A percentile compares a stretch with the other conserved stretches of the same genome.
Conservation (phyloP, 2,888 invertebrate genomes). For the Adineta ricciae region DNA sequence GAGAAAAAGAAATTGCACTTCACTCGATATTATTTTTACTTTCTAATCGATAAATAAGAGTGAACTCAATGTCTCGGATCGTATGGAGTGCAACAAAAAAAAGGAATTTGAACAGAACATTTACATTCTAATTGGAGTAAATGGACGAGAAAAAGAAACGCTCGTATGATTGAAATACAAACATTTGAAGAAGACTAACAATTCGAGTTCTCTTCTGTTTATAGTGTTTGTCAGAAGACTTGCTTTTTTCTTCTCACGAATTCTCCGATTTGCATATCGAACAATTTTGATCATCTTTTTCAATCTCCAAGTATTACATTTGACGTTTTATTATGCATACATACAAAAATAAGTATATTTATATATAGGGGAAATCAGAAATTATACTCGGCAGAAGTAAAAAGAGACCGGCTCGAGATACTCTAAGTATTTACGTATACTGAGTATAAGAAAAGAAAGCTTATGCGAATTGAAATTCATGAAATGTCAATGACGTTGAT, state of each 20-base stretch:
- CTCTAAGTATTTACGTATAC: neutral
- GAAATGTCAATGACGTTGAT: no score
- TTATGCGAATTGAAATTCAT: no score
- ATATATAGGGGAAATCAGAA: neutral
- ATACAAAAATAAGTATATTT: neutral
- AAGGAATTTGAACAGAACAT: no score
- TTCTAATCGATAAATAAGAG: neutral
- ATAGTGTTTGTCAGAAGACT: neutral
- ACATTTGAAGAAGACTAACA: neutral
- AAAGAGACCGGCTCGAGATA: neutral
- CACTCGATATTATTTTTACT: neutral
- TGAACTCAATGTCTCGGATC: no score
- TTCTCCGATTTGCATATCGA: no score
- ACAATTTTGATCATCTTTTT: no score
- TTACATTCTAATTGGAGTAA: no score
- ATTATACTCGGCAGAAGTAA: neutral
- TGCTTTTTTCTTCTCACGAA: neutral
- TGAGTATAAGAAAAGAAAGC: no score
- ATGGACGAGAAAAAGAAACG: no score
- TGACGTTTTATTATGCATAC: neutral
- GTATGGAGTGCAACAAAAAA: no score
- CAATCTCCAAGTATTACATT: neutral
- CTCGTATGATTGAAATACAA: neutral
- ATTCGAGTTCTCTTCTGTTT: neutral
- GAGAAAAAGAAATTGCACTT: no score